Evolutionary conservation across 1,140 invertebrate genomes (phyloP).

Genomic region (Teleogryllus occipitalis): DNA sequence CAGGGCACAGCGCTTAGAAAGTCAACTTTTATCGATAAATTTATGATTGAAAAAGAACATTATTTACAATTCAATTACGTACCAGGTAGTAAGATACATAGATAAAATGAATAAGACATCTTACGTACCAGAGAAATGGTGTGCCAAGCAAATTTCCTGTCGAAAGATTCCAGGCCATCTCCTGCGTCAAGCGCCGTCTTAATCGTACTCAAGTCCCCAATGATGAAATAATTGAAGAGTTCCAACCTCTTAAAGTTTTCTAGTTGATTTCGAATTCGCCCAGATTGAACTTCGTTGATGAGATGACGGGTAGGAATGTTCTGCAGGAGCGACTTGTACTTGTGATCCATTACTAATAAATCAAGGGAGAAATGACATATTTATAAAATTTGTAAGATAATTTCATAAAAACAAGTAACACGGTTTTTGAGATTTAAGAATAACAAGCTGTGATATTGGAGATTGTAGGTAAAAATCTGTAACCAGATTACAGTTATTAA

Average conservation of each 20-base stretch:
- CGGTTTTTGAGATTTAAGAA: too few species aligned
- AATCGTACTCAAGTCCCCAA: constrained; percentile 61
- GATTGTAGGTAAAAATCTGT: too few species aligned
- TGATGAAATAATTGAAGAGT: constrained; percentile 79
- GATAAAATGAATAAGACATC: too few species aligned
- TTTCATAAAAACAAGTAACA: too few species aligned
- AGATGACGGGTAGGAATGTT: constrained; percentile 82
- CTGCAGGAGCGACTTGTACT: constrained; percentile 79
- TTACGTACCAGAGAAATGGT: constrained; percentile 44
- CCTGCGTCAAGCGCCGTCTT: constrained; percentile 54
- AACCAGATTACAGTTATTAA: too few species aligned
- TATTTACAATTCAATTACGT: too few species aligned
- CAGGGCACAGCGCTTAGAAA: too few species aligned
- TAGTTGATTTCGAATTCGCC: constrained; percentile 52
- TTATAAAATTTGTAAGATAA: not conserved
- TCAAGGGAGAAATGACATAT: not conserved
- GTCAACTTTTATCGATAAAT: too few species aligned
- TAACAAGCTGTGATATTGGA: too few species aligned
- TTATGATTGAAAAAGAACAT: too few species aligned
- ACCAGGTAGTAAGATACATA: too few species aligned
- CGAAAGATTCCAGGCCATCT: constrained; percentile 38
- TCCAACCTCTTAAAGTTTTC: constrained; percentile 65
- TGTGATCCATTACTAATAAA: constrained; percentile 74
- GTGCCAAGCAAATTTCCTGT: constrained; percentile 52
- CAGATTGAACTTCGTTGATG: constrained; percentile 53